Evolutionary conservation across 2,888 invertebrate genomes (phyloP).

Genomic region (Eupsilia transversa): DNA sequence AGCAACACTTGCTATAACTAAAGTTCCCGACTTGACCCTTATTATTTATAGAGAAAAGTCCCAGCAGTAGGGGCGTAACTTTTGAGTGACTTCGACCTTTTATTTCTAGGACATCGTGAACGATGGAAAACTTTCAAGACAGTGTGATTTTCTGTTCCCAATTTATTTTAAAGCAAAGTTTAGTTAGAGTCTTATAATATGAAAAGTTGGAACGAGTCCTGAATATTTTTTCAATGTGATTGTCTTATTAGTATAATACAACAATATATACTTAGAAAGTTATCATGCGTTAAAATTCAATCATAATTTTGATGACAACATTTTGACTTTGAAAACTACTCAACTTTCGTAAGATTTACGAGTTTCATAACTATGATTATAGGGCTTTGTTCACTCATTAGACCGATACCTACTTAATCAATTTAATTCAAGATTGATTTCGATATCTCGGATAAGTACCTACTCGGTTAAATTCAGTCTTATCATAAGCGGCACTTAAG

Average conservation of each 20-base stretch:
- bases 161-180: slow-evolving; percentile 59
- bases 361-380: slow-evolving; percentile 17
- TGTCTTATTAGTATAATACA: slow-evolving; percentile 15
- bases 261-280: not conserved
- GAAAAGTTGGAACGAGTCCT: slow-evolving; percentile 48
- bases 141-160: slow-evolving; percentile 57
- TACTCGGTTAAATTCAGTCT: slow-evolving; percentile 35
- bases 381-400: slow-evolving; percentile 15
- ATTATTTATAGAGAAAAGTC: slow-evolving; percentile 59
- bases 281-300: not conserved
- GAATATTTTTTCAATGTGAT: slow-evolving; percentile 42
- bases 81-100: slow-evolving; percentile 56
- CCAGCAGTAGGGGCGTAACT: slow-evolving; percentile 38
- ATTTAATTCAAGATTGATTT: slow-evolving; percentile 42
- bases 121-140: slow-evolving; percentile 54
- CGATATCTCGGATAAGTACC: slow-evolving; percentile 34
- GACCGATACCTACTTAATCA: slow-evolving; percentile 28
- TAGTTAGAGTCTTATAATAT: slow-evolving; percentile 37
- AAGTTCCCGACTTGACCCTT: slow-evolving; percentile 61
- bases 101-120: slow-evolving; percentile 49
- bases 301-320: not conserved
- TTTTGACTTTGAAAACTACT: slow-evolving; percentile 6
- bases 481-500: slow-evolving; percentile 56
- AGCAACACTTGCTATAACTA: slow-evolving; percentile 42
- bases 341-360: slow-evolving; percentile 24